Base-by-base conservation (phyloP, 2,113 vertebrate species). In the Calyptomena viridis region DNA sequence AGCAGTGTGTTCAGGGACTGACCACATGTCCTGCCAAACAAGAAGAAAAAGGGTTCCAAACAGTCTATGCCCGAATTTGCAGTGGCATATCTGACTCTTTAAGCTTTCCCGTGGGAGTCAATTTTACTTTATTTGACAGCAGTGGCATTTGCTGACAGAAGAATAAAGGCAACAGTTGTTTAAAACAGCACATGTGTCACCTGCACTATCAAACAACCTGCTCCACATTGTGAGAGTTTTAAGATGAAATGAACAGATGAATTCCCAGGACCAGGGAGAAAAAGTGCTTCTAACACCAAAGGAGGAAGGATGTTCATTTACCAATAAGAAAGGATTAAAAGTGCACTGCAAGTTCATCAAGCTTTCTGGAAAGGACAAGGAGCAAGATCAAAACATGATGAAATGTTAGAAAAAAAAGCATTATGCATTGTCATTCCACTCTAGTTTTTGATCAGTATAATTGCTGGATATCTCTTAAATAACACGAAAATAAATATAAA, bases 91-190 rank as follows among this genome's bases (percentile, higher is more conserved):
- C 47, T 91, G 83, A 96, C 95, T 96, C 93, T 62, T 39, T 63
- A 87, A 93, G 71, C 68, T 82, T 90, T 90, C 93, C 95, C 90
- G 28, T 17, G 66, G 77, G 83, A 96, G 93, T 96, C 94, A 96
- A 90, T 94, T 96, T 87, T 84, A 82, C 86, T 92, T 86, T 90
- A 67, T 84, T 96, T 93, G 93, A 96, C 90, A 96, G 93, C 94
- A 60, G 37, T 72, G 77, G 76, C 86, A 92, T 93, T 96, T 92
- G 39, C 69, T 95, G 88, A 92, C 88, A 78, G 83, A 90, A 94
- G 92, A 95, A 96, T 93, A 94, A 92, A 92, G 93, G 87, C 62
- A 90, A 90, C 31, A 59, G 77, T 87, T 89, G 62, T 95, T 96
- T 82, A 42, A 82, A 92, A 81, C 87, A 72, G 68, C 76, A 73